Evolutionary conservation across 2,113 vertebrate species (phyloP), one percentile per base, ranked within the genome.

Genomic region (Theropithecus gelada): DNA sequence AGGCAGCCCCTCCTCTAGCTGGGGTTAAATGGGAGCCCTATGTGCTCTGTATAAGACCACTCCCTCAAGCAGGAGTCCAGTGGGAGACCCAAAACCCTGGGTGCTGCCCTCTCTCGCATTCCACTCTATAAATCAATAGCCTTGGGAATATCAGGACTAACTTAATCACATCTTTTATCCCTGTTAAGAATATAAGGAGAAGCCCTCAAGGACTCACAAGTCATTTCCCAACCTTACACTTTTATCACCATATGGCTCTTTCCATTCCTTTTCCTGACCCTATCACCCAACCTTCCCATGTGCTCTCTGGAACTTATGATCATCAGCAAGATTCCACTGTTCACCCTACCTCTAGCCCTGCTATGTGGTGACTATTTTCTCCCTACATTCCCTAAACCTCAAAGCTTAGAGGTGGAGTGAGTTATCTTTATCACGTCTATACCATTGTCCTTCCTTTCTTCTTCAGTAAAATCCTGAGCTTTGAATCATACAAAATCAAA

Each of bases 381-480:
- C 40, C 20, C 43, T 23, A 25, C 20, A 72, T 50, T 78, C 57
- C 38, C 66, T 57, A 45, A 92, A 80, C 57, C 55, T 70, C 1
- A 30, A 35, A 25, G 27, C 43, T 87, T 72, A 84, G 61, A 30
- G 35, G 50, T 78, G 17, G 75, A 84, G 64, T 70, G 18, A 32
- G 57, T 55, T 96, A 45, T 52, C 73, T 85, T 83, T 95, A 70
- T 70, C 12, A 96, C 72, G 78, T 73, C 52, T 61, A 72, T 48
- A 76, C 76, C 57, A 81, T 5, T 55, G 32, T 18, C 30, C 35
- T 32, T 92, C 52, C 61, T 40, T 70, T 88, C 35, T 38, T 90
- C 45, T 96, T 92, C 80, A 25, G 3, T 61, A 96, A 95, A 93
- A 40, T 30, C 76, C 50, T 85, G 12, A 82, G 12, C 32, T 85